phyloP scores from a whole-genome alignment of 1,140 invertebrate species.

The Sesamia nonagrioides region DNA sequence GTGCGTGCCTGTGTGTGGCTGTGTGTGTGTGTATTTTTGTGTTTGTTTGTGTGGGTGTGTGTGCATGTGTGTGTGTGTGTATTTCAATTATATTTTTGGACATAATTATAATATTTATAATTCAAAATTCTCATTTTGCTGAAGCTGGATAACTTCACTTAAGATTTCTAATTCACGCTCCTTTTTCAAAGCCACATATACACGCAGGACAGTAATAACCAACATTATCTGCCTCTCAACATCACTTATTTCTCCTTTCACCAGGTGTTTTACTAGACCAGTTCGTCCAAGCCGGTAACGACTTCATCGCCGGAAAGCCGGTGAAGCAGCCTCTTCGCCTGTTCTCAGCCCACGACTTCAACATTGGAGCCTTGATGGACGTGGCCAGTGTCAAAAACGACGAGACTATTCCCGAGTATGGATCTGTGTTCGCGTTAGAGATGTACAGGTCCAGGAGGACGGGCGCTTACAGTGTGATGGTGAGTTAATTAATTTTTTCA shows the following conservation, averaged over 20 bases:
- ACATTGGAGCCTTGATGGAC: conserved; percentile 77
- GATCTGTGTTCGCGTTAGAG: conserved; percentile 73
- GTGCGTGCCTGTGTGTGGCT: too few species aligned
- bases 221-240: not conserved
- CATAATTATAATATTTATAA: too few species aligned
- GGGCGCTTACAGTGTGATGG: conserved; percentile 71
- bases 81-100: too few species aligned
- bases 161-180: too few species aligned
- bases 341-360: conserved; percentile 79
- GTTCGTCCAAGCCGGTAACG: conserved; percentile 68
- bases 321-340: conserved; percentile 65
- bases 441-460: conserved; percentile 68
- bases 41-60: too few species aligned
- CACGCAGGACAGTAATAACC: not conserved
- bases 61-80: too few species aligned
- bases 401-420: conserved; percentile 75
- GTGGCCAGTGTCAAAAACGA: conserved; percentile 67
- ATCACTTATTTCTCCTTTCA: conserved; percentile 7
- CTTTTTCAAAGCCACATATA: too few species aligned
- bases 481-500: conserved; percentile 55
- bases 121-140: too few species aligned
- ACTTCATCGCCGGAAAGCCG: conserved; percentile 62
- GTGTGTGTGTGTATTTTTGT: too few species aligned
- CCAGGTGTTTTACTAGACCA: conserved; percentile 74
- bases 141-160: too few species aligned